Percentiles rank a stretch among this genome's conserved stretches.
phyloP scores from a whole-genome alignment of 1,140 invertebrate species.

The Dinothrombium tinctorium region DNA sequence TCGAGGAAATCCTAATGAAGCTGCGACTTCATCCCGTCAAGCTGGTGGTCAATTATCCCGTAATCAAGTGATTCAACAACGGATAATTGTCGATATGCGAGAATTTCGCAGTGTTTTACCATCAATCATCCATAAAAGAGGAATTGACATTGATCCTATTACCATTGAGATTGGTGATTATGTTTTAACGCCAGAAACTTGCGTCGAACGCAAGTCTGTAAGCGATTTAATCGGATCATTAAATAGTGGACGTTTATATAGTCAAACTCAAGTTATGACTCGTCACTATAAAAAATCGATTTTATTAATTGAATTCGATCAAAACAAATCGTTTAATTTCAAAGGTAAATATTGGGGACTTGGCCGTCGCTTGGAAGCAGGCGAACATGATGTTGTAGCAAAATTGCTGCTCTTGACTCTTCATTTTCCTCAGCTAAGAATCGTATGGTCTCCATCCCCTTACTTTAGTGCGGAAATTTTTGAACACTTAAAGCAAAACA shows the following conservation, averaged over 20 bases:
- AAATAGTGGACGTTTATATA: slow-evolving; percentile 78
- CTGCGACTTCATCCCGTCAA: background rate
- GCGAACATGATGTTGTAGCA: slow-evolving; percentile 10
- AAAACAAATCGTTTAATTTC: slow-evolving; percentile 56
- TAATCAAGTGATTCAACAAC: background rate
- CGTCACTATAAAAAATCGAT: slow-evolving; percentile 64
- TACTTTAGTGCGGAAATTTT: slow-evolving; percentile 86
- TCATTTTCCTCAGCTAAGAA: slow-evolving; percentile 69
- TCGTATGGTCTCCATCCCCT: slow-evolving; percentile 86
- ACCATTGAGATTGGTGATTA: slow-evolving; percentile 87
- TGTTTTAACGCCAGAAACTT: slow-evolving; percentile 84
- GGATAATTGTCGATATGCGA: slow-evolving; percentile 83
- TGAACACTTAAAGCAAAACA: slow-evolving; percentile 34
- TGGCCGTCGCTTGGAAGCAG: background rate
- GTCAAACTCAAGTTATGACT: slow-evolving; percentile 73
- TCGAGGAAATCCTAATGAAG: slow-evolving; percentile 15
- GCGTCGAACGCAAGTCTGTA: slow-evolving; percentile 87
- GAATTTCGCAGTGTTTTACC: slow-evolving; percentile 94
- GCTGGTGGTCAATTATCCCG: slow-evolving; percentile 15
- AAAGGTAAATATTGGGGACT: slow-evolving; percentile 10
- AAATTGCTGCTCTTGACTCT: slow-evolving; percentile 54
- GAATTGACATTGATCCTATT: slow-evolving; percentile 75
- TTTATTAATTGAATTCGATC: slow-evolving; percentile 89
- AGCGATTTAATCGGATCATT: slow-evolving; percentile 90
- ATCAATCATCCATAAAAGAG: slow-evolving; percentile 67